Conservation (phyloP, 1,140 invertebrate genomes). For the Nephila pilipes region DNA sequence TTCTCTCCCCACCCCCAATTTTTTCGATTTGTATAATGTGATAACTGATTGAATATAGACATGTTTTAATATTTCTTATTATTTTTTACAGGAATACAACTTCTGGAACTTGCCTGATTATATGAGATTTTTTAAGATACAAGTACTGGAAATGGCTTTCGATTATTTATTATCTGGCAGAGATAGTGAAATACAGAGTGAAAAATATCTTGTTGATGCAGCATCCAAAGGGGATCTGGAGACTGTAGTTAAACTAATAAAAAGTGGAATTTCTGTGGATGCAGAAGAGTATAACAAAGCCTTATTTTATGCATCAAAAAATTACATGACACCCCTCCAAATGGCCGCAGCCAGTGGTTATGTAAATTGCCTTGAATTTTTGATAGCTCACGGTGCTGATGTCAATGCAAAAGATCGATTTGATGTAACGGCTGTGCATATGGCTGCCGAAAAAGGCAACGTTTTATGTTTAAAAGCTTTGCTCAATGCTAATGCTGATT, state of each 20-base stretch:
- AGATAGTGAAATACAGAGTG: constrained; percentile 15
- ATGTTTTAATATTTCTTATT: no score
- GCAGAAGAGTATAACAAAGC: constrained; percentile 80
- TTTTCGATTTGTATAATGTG: no score
- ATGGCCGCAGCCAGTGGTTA: constrained; percentile 80
- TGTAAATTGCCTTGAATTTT: constrained; percentile 78
- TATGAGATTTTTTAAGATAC: not conserved
- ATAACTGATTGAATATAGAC: no score
- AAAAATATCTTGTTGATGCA: constrained; percentile 56
- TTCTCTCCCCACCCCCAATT: no score
- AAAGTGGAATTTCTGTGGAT: constrained; percentile 79
- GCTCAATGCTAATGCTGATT: constrained; percentile 80
- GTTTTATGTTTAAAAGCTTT: constrained; percentile 79
- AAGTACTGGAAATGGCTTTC: not conserved
- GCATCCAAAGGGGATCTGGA: constrained; percentile 52
- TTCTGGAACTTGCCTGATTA: not conserved
- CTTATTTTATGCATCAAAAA: constrained; percentile 81
- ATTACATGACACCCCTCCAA: constrained; percentile 81
- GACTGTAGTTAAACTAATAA: constrained; percentile 73
- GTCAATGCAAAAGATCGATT: constrained; percentile 80
- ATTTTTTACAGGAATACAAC: no score
- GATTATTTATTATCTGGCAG: not conserved
- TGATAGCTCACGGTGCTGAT: constrained; percentile 79
- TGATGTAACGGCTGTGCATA: constrained; percentile 81
- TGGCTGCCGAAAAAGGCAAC: constrained; percentile 81